Percentiles rank a stretch among this genome's conserved stretches.
Conservation (phyloP, 2,888 invertebrate species). For the Phortica okadai region DNA sequence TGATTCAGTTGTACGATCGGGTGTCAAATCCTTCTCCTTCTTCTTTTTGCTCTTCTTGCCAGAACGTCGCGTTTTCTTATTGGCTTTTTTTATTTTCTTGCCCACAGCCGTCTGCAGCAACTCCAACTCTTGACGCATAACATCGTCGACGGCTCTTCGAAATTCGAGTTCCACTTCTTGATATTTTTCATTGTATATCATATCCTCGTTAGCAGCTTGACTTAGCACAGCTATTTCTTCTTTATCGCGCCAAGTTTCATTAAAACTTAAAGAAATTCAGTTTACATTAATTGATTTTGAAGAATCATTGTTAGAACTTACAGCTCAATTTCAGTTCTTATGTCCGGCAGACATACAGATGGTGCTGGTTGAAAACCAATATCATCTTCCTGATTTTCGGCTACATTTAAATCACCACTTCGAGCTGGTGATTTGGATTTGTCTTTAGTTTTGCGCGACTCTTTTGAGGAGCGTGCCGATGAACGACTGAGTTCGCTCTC, state of each 20-base stretch:
- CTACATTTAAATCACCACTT: constrained; percentile 78
- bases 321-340: constrained; percentile 85
- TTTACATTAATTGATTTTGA: not conserved
- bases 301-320: constrained; percentile 71
- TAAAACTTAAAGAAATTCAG: constrained; percentile 78
- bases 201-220: constrained; percentile 87
- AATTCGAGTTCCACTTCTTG: constrained; percentile 89
- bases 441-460: constrained; percentile 87
- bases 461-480: constrained; percentile 86
- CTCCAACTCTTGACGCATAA: constrained; percentile 84
- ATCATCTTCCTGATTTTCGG: constrained; percentile 80
- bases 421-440: constrained; percentile 80
- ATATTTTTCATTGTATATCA: constrained; percentile 90
- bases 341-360: constrained; percentile 85
- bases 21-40: constrained; percentile 95
- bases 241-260: constrained; percentile 89
- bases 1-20: constrained; percentile 92
- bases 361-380: constrained; percentile 80
- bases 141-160: constrained; percentile 87
- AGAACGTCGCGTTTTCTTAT: constrained; percentile 86
- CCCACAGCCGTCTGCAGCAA: constrained; percentile 82
- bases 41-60: constrained; percentile 95
- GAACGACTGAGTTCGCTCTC: constrained; percentile 89
- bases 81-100: constrained; percentile 86
- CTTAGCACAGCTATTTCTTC: constrained; percentile 85